Evolutionary conservation across 2,888 invertebrate species (phyloP).

Genomic region (Dasysyrphus tricinctus): DNA sequence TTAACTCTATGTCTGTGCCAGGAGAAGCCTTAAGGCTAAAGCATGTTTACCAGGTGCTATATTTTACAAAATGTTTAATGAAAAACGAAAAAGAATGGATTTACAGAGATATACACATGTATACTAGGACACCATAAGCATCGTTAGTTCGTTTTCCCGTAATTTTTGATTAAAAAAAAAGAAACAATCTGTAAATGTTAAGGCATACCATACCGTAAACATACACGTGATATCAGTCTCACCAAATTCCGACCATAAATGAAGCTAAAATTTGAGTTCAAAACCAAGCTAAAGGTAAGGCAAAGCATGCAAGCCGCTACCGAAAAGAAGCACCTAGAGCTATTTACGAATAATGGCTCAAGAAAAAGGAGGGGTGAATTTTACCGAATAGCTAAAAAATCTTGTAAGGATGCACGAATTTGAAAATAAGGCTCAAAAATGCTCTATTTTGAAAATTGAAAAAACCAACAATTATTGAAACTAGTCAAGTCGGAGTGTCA

Average conservation of each 20-base stretch:
- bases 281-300: constrained; percentile 17
- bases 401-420: too few species aligned
- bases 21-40: constrained; percentile 47
- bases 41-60: constrained; percentile 73
- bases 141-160: background rate
- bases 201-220: background rate
- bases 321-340: background rate
- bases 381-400: background rate
- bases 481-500: too few species aligned
- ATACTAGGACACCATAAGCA: background rate
- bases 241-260: constrained; percentile 12
- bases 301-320: background rate
- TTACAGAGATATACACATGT: background rate
- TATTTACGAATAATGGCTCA: background rate
- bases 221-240: background rate
- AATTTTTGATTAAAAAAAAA: background rate
- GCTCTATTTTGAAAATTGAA: too few species aligned
- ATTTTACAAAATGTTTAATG: constrained; percentile 52
- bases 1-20: background rate
- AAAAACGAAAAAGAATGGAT: constrained; percentile 20
- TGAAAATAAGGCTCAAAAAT: too few species aligned
- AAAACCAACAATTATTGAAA: too few species aligned
- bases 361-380: constrained; percentile 7
- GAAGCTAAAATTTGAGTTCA: constrained; percentile 2
- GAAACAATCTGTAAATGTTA: background rate